These are phyloP conservation scores for Malurus elegans DNA, from an alignment of 2,113 vertebrate genomes.

Conservation along the genomic window DNA sequence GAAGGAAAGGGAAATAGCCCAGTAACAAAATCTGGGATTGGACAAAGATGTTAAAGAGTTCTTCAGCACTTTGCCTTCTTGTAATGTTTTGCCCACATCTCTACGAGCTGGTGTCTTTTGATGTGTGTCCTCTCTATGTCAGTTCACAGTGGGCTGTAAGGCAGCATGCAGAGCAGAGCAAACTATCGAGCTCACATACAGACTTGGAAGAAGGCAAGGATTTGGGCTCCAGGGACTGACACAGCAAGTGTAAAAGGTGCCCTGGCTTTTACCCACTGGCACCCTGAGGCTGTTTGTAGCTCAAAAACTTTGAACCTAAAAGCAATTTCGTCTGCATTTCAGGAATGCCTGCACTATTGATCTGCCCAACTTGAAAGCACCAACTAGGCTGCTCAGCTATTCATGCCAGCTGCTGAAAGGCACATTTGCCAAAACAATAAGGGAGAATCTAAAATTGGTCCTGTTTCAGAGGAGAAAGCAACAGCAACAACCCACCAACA, in stretches of 20 bases:
- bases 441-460: not conserved
- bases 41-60: not conserved
- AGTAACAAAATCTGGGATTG: not conserved
- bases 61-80: not conserved
- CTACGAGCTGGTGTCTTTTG: not conserved
- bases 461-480: not conserved
- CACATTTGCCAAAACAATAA: not conserved
- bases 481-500: not conserved
- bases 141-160: not conserved
- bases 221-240: not conserved
- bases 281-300: not conserved
- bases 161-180: rapidly evolving
- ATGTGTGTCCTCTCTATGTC: not conserved
- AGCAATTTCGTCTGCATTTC: not conserved
- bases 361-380: not conserved
- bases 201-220: not conserved
- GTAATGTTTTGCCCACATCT: not conserved
- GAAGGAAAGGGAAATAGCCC: not conserved
- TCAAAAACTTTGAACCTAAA: not conserved
- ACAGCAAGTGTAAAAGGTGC: not conserved
- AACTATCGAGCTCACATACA: not conserved
- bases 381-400: not conserved
- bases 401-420: not conserved
- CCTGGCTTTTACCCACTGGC: not conserved
- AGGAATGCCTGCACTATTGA: not conserved